These are phyloP conservation scores for Oeneis ivallda DNA, from an alignment of 2,888 invertebrate genomes.

Conservation along the genomic window DNA sequence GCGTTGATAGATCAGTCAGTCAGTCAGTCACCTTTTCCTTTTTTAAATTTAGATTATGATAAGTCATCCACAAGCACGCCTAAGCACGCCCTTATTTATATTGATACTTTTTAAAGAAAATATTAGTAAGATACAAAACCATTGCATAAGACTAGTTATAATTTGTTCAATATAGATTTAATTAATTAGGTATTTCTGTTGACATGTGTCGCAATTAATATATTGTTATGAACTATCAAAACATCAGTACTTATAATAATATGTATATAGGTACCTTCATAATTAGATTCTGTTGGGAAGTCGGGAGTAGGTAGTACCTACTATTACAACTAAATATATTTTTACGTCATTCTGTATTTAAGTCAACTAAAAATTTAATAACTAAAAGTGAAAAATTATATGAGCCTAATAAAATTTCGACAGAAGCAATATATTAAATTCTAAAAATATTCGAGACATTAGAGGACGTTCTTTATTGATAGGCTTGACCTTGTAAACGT, in stretches of 20 bases:
- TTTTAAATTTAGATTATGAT: too few relatives aligned
- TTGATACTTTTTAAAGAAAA: not conserved
- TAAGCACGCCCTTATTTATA: too few relatives aligned
- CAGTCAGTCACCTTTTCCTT: too few relatives aligned
- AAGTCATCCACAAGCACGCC: too few relatives aligned
- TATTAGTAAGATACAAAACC: not conserved
- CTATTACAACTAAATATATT: too few relatives aligned
- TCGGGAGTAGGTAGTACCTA: too few relatives aligned
- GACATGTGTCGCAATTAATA: constrained; percentile 22
- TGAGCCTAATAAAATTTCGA: constrained; percentile 5
- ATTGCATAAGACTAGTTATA: not conserved
- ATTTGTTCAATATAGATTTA: constrained; percentile 6
- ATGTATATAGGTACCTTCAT: not conserved
- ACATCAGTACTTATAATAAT: too few relatives aligned
- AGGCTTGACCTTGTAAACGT: constrained; percentile 32
- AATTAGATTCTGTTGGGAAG: not conserved
- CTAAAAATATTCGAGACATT: constrained; percentile 25
- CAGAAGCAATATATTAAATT: constrained; percentile 12
- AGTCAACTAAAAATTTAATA: not conserved
- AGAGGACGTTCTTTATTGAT: constrained; percentile 37
- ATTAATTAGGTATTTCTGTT: constrained; percentile 24
- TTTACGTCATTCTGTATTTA: not conserved
- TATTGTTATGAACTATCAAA: constrained; percentile 13
- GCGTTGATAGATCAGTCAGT: too few relatives aligned
- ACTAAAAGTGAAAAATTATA: constrained; percentile 6